Percentiles rank a stretch among this genome's conserved stretches.
These are phyloP conservation scores for Scolopax mira DNA, from an alignment of 2,113 vertebrate genomes.

Conservation along the genomic window DNA sequence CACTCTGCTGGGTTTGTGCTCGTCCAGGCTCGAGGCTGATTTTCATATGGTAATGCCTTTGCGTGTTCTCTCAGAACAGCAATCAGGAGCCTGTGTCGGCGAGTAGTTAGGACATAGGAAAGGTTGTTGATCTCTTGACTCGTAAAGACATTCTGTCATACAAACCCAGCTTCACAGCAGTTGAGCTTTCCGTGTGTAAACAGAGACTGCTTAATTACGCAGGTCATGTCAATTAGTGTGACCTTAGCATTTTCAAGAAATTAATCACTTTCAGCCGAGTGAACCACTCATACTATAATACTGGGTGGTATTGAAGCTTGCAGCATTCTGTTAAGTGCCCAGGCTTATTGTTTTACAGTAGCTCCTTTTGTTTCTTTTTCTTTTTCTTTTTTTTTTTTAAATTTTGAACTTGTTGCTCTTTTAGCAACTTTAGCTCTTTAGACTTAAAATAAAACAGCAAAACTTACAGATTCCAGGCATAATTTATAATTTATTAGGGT, in stretches of 20 bases:
- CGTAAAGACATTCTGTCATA: constrained; percentile 82
- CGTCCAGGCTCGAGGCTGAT: constrained; percentile 34
- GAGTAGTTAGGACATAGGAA: constrained; percentile 73
- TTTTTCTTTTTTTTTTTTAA: background rate
- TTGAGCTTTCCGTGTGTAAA: constrained; percentile 78
- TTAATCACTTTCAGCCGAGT: constrained; percentile 77
- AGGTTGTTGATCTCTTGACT: constrained; percentile 82
- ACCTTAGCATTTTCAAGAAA: constrained; percentile 82
- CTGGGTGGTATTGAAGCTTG: constrained; percentile 55
- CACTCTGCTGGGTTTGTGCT: constrained; percentile 37
- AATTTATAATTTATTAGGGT: background rate
- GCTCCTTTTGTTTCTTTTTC: constrained; percentile 19
- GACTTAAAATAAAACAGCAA: constrained; percentile 25
- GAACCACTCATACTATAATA: constrained; percentile 56
- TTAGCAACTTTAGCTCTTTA: too few species aligned
- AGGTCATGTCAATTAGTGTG: constrained; percentile 83
- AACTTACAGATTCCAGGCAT: background rate
- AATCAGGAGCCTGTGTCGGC: constrained; percentile 70
- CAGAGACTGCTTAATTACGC: constrained; percentile 84
- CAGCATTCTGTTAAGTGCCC: constrained; percentile 32
- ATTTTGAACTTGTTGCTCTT: constrained; percentile 36
- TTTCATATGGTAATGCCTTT: constrained; percentile 68
- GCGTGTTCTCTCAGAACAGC: constrained; percentile 62
- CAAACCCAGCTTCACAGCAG: constrained; percentile 70
- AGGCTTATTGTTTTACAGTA: constrained; percentile 50